Evolutionary conservation across 2,888 invertebrate species (phyloP).

Genomic region (Dexiosoma caninum): DNA sequence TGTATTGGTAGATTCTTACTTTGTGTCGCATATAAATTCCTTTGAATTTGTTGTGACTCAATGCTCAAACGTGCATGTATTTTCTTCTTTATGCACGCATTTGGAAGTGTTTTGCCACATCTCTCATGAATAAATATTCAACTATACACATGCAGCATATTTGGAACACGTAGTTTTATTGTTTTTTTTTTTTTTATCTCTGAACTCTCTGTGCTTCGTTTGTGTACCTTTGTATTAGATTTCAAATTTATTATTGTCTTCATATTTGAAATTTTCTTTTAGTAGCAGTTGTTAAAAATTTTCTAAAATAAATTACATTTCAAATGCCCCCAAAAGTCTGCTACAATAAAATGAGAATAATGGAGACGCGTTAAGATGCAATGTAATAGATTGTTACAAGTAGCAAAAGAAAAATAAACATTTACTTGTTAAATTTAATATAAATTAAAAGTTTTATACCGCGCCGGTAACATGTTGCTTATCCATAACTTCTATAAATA

Average conservation of each 20-base stretch:
- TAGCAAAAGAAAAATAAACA: too few relatives aligned
- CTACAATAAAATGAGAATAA: background rate
- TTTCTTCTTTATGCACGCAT: background rate
- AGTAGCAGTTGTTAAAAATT: background rate
- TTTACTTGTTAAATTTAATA: too few relatives aligned
- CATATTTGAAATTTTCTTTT: background rate
- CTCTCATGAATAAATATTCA: slow-evolving; percentile 27
- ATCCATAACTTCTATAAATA: too few relatives aligned
- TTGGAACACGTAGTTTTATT: slow-evolving; percentile 36
- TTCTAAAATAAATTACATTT: background rate
- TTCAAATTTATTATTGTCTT: background rate
- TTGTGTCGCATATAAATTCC: slow-evolving; percentile 30
- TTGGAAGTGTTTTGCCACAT: background rate
- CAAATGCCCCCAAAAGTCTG: background rate
- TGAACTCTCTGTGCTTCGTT: background rate
- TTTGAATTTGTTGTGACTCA: slow-evolving; percentile 42
- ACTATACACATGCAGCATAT: slow-evolving; percentile 13
- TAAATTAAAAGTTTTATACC: too few relatives aligned
- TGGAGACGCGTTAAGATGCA: too few relatives aligned
- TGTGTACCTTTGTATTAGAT: background rate
- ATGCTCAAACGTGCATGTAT: slow-evolving; percentile 51
- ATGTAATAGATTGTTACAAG: too few relatives aligned
- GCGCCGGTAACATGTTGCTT: too few relatives aligned
- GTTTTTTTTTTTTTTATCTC: background rate
- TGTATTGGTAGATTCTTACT: too few relatives aligned